These are phyloP conservation scores for Morphnarchus princeps DNA, from an alignment of 2,113 vertebrate genomes.

Conservation along the genomic window DNA sequence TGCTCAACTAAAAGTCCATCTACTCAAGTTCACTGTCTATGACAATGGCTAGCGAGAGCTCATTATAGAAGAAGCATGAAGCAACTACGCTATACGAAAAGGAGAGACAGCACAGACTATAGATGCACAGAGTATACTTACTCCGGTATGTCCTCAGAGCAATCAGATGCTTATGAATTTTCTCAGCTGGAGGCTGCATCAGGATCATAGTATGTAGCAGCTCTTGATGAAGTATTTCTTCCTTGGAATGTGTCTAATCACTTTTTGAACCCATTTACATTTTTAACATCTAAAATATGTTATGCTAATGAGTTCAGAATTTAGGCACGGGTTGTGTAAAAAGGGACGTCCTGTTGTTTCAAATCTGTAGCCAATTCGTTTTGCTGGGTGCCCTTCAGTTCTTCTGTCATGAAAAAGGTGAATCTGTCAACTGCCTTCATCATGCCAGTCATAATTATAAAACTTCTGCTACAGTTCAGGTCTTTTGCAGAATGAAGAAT, in stretches of 20 bases:
- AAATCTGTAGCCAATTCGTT: constrained; percentile 24
- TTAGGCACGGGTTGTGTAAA: neutral
- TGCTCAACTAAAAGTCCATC: neutral
- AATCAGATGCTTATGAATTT: constrained; percentile 53
- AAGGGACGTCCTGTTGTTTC: constrained; percentile 51
- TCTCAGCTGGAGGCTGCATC: constrained; percentile 52
- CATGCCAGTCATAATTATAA: neutral
- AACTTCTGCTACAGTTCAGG: neutral
- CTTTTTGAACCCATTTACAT: constrained; percentile 61
- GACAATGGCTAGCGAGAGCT: neutral
- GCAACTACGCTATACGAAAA: neutral
- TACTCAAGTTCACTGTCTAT: neutral
- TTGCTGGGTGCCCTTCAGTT: neutral
- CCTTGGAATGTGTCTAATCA: constrained; percentile 42
- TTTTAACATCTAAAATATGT: constrained; percentile 48
- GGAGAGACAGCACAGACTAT: neutral
- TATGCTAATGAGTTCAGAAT: constrained; percentile 34
- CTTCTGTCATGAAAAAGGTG: neutral
- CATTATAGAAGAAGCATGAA: neutral
- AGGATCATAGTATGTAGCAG: constrained; percentile 33
- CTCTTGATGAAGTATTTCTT: constrained; percentile 54
- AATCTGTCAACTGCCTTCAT: neutral
- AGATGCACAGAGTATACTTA: neutral
- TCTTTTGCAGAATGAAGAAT: neutral
- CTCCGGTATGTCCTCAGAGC: neutral